These are phyloP conservation scores for Myotis daubentonii DNA, from an alignment of 2,797 vertebrate species.

Conservation along the genomic window DNA sequence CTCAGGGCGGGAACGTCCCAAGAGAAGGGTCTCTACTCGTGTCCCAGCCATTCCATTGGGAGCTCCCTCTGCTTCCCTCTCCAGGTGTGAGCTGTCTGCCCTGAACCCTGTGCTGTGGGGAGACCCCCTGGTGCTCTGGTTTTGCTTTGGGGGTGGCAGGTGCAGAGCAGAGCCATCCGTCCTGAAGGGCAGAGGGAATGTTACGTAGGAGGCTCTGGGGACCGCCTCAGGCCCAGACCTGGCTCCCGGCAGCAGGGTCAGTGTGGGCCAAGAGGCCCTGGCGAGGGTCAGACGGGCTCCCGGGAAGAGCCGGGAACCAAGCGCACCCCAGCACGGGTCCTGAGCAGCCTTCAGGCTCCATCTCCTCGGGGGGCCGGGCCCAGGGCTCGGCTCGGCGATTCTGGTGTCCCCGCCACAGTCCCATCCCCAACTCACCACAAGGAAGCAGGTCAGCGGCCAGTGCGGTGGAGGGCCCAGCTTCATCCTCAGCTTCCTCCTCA, in stretches of 20 bases:
- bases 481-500: slow-evolving; percentile 62
- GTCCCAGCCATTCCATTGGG: background rate
- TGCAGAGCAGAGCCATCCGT: background rate
- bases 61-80: background rate
- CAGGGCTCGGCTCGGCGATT: background rate
- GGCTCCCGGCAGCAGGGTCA: background rate
- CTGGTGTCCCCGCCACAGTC: background rate
- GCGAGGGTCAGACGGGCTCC: background rate
- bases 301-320: background rate
- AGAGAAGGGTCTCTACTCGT: background rate
- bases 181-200: background rate
- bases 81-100: background rate
- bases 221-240: background rate
- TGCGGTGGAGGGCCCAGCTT: background rate
- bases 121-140: background rate
- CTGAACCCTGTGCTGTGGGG: background rate
- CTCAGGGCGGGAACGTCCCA: background rate
- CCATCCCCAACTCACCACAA: slow-evolving; percentile 70
- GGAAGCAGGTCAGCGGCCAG: slow-evolving; percentile 69
- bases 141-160: background rate
- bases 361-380: background rate
- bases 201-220: background rate
- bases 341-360: background rate
- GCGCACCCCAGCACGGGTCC: background rate
- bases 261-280: background rate